These are phyloP conservation scores for Drosophila rellima DNA, from an alignment of 2,888 invertebrate genomes.

Conservation along the genomic window DNA sequence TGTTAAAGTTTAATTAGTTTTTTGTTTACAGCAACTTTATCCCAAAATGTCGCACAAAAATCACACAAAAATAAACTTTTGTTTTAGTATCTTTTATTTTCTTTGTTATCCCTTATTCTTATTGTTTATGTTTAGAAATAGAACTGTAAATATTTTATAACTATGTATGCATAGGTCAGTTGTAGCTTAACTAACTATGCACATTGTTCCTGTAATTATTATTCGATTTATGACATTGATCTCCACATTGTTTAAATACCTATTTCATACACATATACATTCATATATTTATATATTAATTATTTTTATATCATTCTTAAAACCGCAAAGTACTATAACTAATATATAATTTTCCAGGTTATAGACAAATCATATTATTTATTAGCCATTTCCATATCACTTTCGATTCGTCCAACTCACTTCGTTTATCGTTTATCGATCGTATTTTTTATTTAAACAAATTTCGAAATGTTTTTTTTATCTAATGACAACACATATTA, in stretches of 20 bases:
- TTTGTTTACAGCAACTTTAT: conserved; percentile 35
- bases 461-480: conserved; percentile 4
- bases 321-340: background rate
- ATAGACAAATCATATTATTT: background rate
- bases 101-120: background rate
- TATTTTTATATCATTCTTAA: background rate
- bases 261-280: conserved; percentile 10
- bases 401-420: conserved; percentile 15
- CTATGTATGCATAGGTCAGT: conserved; percentile 8
- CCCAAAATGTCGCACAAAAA: conserved; percentile 42
- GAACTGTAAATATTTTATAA: conserved; percentile 12
- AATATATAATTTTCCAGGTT: conserved; percentile 8
- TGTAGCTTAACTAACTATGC: conserved; percentile 9
- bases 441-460: background rate
- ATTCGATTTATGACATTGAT: conserved; percentile 20
- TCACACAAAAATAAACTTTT: conserved; percentile 20
- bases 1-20: conserved; percentile 43
- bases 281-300: background rate
- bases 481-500: conserved; percentile 10
- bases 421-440: conserved; percentile 16
- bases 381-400: conserved; percentile 26
- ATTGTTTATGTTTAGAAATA: conserved; percentile 2
- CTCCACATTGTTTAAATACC: background rate
- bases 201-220: conserved; percentile 50
- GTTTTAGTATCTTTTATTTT: conserved; percentile 3